Base-by-base conservation (phyloP, 92 coral and sea anemone genomes). In the Chrysogorgia sp. region DNA sequence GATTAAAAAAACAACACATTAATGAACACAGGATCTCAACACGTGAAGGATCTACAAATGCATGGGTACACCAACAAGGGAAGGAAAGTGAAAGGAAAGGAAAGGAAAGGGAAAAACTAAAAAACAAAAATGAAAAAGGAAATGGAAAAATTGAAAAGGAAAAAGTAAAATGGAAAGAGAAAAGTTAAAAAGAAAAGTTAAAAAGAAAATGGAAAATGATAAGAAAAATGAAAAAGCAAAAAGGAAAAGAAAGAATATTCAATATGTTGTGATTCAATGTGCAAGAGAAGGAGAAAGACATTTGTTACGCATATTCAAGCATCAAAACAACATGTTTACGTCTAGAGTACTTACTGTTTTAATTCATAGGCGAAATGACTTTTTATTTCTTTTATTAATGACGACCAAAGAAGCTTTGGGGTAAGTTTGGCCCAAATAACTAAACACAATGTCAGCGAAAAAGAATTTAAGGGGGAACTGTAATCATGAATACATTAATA, bases 341-440 rank as follows among this genome's bases (percentile, higher is more conserved):
- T 0, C 32, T 6, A 1, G n/a, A 12, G 63, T 20, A 56, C 84
- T 47, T 78, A 93, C 97, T 96, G 87, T 2, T 84, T 79, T 23
- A 93, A 71, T 33, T 88, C 85, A 67, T 77, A 94, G 40, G 94
- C 98, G 89, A 91, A 94, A 82, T 84, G 85, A 31, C 65, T 90
- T 74, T 79, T 83, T 53, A 92, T 85, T 48, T 94, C 97, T 34
- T 83, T 84, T 14, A 66, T 82, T 56, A 94, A 65, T 31, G 80
- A 67, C 64, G 85, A 91, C 98, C 98, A 94, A 28, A 94, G 82
- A 12, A 91, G 90, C 25, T 87, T 92, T 34, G 98, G 98, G 10
- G 98, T 89, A 7, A 94, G 94, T 34, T 84, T 75, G 14, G 97
- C 97, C 98, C 98, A 94, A 15, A 90, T 81, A 34, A 85, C 94